Percentiles rank a stretch among this genome's conserved stretches.
These are phyloP conservation scores for Anastrepha ludens DNA, from an alignment of 1,140 invertebrate genomes.

Conservation along the genomic window DNA sequence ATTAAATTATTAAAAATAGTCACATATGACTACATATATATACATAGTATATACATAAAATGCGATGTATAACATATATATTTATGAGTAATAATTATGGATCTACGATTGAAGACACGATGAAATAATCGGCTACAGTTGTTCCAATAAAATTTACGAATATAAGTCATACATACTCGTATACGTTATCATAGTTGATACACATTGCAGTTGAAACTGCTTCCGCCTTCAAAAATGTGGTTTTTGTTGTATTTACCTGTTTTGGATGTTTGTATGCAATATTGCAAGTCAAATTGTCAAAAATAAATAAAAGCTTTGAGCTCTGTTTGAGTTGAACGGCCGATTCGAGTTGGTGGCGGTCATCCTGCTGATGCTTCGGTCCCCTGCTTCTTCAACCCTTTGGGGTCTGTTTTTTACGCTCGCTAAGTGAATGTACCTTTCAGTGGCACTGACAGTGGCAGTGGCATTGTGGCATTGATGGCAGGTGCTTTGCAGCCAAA, in stretches of 20 bases:
- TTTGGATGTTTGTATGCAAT: background rate
- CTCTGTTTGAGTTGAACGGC: constrained; percentile 34
- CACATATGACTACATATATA: too few relatives aligned
- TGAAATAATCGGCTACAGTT: too few relatives aligned
- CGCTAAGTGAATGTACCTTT: background rate
- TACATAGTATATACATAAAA: too few relatives aligned
- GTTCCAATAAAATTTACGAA: too few relatives aligned
- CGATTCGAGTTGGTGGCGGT: constrained; percentile 44
- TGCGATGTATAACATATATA: too few relatives aligned
- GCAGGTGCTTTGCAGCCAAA: constrained; percentile 28
- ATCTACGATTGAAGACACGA: too few relatives aligned
- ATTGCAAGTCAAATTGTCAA: constrained; percentile 22
- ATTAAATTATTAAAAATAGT: too few relatives aligned
- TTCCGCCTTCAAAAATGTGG: constrained; percentile 39
- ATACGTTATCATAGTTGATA: too few relatives aligned
- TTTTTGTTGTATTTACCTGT: constrained; percentile 36
- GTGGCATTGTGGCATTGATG: constrained; percentile 8
- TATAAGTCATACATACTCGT: too few relatives aligned
- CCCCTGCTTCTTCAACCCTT: background rate
- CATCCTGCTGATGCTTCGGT: background rate
- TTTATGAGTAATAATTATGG: too few relatives aligned
- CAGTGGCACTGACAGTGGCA: constrained; percentile 44
- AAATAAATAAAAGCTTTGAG: constrained; percentile 22
- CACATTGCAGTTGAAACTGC: background rate
- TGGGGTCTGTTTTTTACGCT: background rate